Evolutionary conservation across 2,797 vertebrate species (phyloP).

Genomic region (Amniataba percoides): DNA sequence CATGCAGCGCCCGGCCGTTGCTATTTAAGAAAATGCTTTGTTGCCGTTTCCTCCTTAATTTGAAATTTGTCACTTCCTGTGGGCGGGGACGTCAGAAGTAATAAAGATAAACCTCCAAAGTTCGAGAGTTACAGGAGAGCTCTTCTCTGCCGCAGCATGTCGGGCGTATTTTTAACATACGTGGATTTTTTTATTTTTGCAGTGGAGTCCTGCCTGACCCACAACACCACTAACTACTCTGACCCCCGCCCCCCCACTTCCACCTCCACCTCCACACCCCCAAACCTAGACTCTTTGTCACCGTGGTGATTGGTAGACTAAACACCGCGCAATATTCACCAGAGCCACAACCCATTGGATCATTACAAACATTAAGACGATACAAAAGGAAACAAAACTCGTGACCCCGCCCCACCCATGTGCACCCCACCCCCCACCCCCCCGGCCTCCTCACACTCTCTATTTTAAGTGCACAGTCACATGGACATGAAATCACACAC

Average conservation of each 20-base stretch:
- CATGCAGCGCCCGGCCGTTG: background rate
- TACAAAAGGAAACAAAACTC: slow-evolving; percentile 66
- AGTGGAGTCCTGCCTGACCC: slow-evolving; percentile 43
- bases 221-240: slow-evolving; percentile 58
- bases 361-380: slow-evolving; percentile 76
- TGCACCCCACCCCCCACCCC: slow-evolving; percentile 7
- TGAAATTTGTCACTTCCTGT: slow-evolving; percentile 56
- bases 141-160: background rate
- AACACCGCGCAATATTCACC: slow-evolving; percentile 89
- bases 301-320: slow-evolving; percentile 95
- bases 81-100: slow-evolving; percentile 13
- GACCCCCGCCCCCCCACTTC: slow-evolving; percentile 51
- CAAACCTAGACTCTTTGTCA: slow-evolving; percentile 91
- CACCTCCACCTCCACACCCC: slow-evolving; percentile 16
- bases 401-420: slow-evolving; percentile 53
- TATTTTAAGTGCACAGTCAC: slow-evolving; percentile 66
- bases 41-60: slow-evolving; percentile 39
- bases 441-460: slow-evolving; percentile 52
- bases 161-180: slow-evolving; percentile 33
- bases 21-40: slow-evolving; percentile 35
- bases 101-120: background rate
- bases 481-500: slow-evolving; percentile 36
- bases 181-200: background rate
- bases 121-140: slow-evolving; percentile 14
- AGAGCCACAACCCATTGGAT: slow-evolving; percentile 75